These are phyloP conservation scores for Crocodylus rhombifer DNA, from an alignment of 2,797 vertebrate species.

Conservation along the genomic window DNA sequence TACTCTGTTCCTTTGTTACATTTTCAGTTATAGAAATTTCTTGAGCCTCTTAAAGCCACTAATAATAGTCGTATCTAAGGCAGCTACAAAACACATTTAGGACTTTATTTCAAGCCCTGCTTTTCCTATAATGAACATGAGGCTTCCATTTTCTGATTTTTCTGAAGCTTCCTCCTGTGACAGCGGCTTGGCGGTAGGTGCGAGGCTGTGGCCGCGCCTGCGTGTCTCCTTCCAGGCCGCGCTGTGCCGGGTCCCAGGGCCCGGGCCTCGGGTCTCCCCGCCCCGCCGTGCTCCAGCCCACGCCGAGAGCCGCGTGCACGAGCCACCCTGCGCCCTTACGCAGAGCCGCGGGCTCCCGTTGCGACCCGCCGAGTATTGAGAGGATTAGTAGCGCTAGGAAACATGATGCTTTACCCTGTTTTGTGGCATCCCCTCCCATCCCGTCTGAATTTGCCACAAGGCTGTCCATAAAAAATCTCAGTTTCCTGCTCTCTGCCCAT, in stretches of 20 bases:
- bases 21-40: slow-evolving; percentile 75
- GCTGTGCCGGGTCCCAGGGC: accelerated
- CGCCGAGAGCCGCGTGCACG: accelerated
- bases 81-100: slow-evolving; percentile 78
- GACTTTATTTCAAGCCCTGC: slow-evolving; percentile 77
- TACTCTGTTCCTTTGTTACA: slow-evolving; percentile 77
- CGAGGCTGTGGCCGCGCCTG: neutral
- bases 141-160: slow-evolving; percentile 75
- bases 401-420: neutral
- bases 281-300: accelerated
- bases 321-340: accelerated
- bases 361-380: too few relatives aligned
- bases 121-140: slow-evolving; percentile 76
- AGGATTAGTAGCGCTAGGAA: neutral
- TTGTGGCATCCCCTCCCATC: neutral
- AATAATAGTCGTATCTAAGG: slow-evolving; percentile 77
- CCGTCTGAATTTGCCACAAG: neutral
- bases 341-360: neutral
- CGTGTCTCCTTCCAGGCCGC: neutral
- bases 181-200: neutral
- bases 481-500: neutral
- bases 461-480: neutral
- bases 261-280: accelerated
- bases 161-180: slow-evolving; percentile 59
- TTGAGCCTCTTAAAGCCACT: slow-evolving; percentile 77